phyloP scores from a whole-genome alignment of 2,797 vertebrate genomes.

The Pipistrellus kuhlii region DNA sequence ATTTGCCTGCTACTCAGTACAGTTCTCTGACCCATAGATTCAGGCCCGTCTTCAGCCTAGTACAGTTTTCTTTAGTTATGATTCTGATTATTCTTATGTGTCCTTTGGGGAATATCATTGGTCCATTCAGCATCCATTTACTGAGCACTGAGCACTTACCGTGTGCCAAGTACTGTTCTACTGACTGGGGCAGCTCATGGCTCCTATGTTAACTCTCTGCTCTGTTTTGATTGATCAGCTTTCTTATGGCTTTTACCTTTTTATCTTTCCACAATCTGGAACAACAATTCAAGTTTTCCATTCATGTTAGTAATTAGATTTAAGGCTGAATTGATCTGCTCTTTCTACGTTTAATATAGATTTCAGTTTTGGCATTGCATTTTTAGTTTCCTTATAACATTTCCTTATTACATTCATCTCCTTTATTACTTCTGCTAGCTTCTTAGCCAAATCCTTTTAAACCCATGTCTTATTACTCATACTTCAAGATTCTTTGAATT shows the following conservation, averaged over 20 bases:
- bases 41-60: neutral
- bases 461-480: constrained; percentile 6
- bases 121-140: neutral
- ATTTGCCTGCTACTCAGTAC: neutral
- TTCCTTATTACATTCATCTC: neutral
- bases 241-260: neutral
- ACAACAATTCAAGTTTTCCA: constrained; percentile 24
- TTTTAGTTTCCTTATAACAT: constrained; percentile 31
- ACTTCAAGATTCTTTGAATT: constrained; percentile 36
- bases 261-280: neutral
- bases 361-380: neutral
- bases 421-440: constrained; percentile 6
- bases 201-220: neutral
- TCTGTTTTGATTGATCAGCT: neutral
- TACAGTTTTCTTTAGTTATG: neutral
- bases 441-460: constrained; percentile 27
- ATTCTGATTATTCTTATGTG: neutral
- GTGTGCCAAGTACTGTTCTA: neutral
- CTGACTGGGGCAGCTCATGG: neutral
- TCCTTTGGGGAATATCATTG: neutral
- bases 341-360: neutral
- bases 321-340: neutral
- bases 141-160: neutral
- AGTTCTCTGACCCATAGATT: neutral
- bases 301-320: neutral